phyloP scores from a whole-genome alignment of 2,797 vertebrate species.

The Coluber constrictor region DNA sequence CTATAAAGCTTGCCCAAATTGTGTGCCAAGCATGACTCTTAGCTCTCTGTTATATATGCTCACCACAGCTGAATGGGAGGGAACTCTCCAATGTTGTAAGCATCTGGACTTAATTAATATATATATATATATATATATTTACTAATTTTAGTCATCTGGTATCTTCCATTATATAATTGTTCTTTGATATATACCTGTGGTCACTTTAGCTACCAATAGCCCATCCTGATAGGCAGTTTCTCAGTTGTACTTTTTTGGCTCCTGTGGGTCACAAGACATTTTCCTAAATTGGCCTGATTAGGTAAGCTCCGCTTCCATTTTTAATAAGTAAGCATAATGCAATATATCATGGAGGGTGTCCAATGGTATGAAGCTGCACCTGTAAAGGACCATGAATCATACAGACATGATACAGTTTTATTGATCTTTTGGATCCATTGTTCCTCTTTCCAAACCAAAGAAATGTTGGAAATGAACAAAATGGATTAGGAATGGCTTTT shows the following conservation, averaged over 20 bases:
- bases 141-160: neutral
- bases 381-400: neutral
- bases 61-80: neutral
- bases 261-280: neutral
- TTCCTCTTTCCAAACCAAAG: neutral
- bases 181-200: neutral
- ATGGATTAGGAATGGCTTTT: neutral
- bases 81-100: neutral
- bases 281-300: neutral
- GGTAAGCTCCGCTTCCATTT: neutral
- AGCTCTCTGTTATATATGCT: neutral
- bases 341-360: neutral
- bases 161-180: neutral
- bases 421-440: neutral
- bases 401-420: neutral
- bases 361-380: neutral
- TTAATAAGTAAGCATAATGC: neutral
- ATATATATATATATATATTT: neutral
- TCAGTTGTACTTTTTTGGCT: neutral
- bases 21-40: neutral
- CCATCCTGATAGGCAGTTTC: neutral
- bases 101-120: neutral
- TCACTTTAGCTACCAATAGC: neutral
- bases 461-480: neutral
- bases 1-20: neutral